A percentile compares a stretch with the other conserved stretches of the same genome.
phyloP scores from a whole-genome alignment of 30 jellyfish, hydroid and myxozoan genomes.

The Clytia hemisphaerica region DNA sequence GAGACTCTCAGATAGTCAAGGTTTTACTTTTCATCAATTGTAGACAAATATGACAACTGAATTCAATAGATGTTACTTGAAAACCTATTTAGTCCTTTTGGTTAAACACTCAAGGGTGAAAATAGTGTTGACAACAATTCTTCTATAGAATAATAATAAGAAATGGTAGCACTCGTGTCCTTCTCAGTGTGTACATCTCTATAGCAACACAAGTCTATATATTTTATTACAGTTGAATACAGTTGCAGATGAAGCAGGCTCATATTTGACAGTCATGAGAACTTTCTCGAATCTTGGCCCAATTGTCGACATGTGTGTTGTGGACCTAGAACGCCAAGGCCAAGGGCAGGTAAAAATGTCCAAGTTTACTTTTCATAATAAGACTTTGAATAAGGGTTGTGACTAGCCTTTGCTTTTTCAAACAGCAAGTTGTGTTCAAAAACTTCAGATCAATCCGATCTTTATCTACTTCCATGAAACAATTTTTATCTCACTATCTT shows the following conservation, averaged over 20 bases:
- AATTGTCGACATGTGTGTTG: conserved; percentile 93
- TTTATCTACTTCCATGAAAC: not conserved
- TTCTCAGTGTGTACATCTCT: no score
- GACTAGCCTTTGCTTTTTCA: no score
- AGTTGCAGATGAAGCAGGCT: conserved; percentile 61
- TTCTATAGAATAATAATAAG: no score
- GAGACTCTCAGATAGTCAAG: conserved; percentile 97
- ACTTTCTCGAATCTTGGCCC: conserved; percentile 93
- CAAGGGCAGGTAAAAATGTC: conserved; percentile 85
- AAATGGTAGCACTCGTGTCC: no score
- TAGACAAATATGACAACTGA: no score
- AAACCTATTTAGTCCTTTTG: no score
- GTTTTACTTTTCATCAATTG: no score
- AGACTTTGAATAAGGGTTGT: not conserved
- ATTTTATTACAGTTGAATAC: conserved; percentile 46
- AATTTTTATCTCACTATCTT: not conserved
- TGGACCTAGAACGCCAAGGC: conserved; percentile 84
- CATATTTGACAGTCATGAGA: conserved; percentile 71
- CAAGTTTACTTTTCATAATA: not conserved
- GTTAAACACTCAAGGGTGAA: no score
- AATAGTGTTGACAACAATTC: no score
- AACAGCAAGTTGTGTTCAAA: no score
- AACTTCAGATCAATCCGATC: not conserved
- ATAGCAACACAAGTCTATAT: no score
- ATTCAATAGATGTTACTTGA: no score